phyloP scores from a whole-genome alignment of 2,888 invertebrate genomes.

The Theretra japonica region DNA sequence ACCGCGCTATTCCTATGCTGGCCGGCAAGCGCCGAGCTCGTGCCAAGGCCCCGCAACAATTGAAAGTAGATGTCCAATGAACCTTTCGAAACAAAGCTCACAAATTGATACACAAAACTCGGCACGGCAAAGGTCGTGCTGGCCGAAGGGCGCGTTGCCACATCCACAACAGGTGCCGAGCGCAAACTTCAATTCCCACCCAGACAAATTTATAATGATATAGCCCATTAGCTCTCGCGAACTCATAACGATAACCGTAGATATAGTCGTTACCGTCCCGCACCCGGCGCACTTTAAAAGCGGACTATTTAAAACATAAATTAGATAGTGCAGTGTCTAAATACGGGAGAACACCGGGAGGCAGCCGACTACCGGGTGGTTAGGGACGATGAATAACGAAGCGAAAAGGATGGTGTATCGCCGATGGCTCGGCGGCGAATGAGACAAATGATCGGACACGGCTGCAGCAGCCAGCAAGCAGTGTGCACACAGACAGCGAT shows the following conservation, averaged over 20 bases:
- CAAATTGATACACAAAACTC: constrained; percentile 51
- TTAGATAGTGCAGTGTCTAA: constrained; percentile 82
- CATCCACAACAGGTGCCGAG: constrained; percentile 62
- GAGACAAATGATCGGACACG: constrained; percentile 69
- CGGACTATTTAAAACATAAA: constrained; percentile 80
- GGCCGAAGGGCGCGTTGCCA: constrained; percentile 63
- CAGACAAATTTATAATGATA: constrained; percentile 78
- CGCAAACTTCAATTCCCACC: constrained; percentile 49
- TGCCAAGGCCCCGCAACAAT: constrained; percentile 76
- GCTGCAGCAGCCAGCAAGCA: constrained; percentile 70
- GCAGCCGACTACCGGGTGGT: constrained; percentile 79
- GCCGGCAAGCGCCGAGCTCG: constrained; percentile 56
- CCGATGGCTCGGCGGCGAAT: constrained; percentile 57
- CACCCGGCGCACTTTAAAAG: constrained; percentile 68
- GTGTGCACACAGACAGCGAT: constrained; percentile 80
- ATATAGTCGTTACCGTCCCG: constrained; percentile 69
- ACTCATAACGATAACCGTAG: constrained; percentile 72
- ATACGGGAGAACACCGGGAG: constrained; percentile 79
- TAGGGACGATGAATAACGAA: constrained; percentile 80
- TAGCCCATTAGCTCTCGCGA: constrained; percentile 70
- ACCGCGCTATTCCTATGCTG: constrained; percentile 71
- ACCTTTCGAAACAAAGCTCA: constrained; percentile 59
- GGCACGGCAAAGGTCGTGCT: constrained; percentile 52
- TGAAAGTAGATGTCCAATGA: constrained; percentile 72
- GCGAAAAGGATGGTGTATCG: constrained; percentile 73